Conservation (phyloP, 2,113 vertebrate species). For the Coracopsis vasa region DNA sequence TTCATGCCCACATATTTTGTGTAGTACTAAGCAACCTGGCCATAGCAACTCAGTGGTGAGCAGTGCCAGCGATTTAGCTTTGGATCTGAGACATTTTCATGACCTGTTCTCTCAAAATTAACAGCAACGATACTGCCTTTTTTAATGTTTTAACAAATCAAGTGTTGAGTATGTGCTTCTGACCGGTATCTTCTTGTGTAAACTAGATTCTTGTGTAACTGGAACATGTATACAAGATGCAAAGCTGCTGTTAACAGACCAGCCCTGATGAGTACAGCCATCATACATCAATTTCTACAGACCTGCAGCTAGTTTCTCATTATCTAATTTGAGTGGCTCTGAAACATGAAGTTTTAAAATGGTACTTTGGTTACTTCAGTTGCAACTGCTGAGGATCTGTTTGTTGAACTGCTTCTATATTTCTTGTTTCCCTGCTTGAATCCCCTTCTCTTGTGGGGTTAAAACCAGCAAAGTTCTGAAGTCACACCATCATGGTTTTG, state of each 20-base stretch:
- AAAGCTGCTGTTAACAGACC: not conserved
- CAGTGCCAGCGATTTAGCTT: not conserved
- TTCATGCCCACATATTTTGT: not conserved
- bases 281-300: not conserved
- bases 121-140: not conserved
- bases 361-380: not conserved
- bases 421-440: not conserved
- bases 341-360: not conserved
- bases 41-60: not conserved
- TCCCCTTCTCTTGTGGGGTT: not conserved
- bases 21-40: not conserved
- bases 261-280: not conserved
- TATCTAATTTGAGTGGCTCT: not conserved
- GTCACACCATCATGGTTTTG: fast-evolving
- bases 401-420: not conserved
- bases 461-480: not conserved
- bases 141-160: not conserved
- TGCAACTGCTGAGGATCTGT: not conserved
- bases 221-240: not conserved
- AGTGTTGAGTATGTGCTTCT: not conserved
- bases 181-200: not conserved
- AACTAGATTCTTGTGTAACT: not conserved
- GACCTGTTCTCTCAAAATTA: not conserved
- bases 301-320: not conserved
- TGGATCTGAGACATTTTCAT: not conserved